A percentile compares a stretch with the other conserved stretches of the same genome.
Evolutionary conservation across 2,113 vertebrate species (phyloP).

Genomic region (Tetrax tetrax): DNA sequence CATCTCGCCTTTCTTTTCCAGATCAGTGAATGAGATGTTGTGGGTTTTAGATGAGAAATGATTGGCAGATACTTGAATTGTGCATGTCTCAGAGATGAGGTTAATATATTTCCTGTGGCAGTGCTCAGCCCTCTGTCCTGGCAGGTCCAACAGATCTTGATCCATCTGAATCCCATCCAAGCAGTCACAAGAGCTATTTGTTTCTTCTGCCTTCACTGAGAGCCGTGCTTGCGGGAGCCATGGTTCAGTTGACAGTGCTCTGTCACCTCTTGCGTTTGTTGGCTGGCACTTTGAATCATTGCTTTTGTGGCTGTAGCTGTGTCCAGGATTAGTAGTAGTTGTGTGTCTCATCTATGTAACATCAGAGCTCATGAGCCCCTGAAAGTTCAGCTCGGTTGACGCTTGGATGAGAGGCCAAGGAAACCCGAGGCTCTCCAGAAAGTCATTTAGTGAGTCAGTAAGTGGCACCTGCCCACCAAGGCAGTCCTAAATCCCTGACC

Average conservation of each 20-base stretch:
- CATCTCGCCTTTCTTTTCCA: background rate
- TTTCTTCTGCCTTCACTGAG: background rate
- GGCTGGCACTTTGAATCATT: background rate
- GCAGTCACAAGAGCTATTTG: background rate
- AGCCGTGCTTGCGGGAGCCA: background rate
- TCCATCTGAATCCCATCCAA: background rate
- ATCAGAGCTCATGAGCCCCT: background rate
- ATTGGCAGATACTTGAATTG: background rate
- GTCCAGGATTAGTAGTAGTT: background rate
- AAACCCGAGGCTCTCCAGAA: slow-evolving; percentile 17
- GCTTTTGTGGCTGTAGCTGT: background rate
- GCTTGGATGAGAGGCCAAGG: background rate
- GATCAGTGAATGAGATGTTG: background rate
- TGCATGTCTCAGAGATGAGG: background rate
- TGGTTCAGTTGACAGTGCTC: background rate
- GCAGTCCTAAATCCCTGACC: background rate
- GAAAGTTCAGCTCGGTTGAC: background rate
- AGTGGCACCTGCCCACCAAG: background rate
- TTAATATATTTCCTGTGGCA: background rate
- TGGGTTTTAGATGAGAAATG: background rate
- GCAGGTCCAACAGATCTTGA: background rate
- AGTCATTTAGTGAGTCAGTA: background rate
- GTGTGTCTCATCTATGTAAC: rapidly evolving
- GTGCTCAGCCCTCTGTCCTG: background rate
- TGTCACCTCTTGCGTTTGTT: background rate